Percentiles rank a stretch among this genome's conserved stretches.
Conservation (phyloP, 2,888 invertebrate genomes). For the Formica aserva region DNA sequence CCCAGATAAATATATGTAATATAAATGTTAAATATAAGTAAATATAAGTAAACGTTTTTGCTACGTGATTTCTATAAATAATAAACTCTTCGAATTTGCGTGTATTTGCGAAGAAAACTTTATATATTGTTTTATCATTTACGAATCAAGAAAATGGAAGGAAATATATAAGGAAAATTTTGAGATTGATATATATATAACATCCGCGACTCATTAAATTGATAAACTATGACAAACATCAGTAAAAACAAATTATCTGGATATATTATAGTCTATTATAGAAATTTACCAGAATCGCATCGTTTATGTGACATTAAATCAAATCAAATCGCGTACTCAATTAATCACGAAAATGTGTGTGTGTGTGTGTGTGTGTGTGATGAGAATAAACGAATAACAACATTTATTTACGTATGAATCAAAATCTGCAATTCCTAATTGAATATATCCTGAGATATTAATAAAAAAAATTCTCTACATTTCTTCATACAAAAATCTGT, state of each 20-base stretch:
- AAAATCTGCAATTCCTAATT: background rate
- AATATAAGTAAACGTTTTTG: background rate
- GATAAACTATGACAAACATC: background rate
- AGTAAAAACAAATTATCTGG: background rate
- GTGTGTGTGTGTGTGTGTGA: too few species aligned
- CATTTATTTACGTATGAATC: background rate
- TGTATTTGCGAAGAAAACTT: background rate
- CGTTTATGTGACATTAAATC: background rate
- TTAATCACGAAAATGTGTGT: background rate
- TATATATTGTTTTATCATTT: background rate
- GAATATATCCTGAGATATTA: background rate
- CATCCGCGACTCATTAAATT: background rate
- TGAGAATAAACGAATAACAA: background rate
- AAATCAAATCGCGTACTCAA: background rate
- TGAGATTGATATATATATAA: background rate
- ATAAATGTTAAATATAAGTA: background rate
- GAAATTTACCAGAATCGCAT: background rate
- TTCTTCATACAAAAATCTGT: background rate
- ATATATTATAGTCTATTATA: slow-evolving; percentile 12
- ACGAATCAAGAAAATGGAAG: background rate
- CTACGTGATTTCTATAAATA: background rate
- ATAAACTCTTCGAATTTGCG: background rate
- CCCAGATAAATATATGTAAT: background rate
- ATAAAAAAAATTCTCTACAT: background rate
- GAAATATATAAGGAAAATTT: background rate